Conservation (phyloP, 2,888 invertebrate species). For the Leptopilina syphax region DNA sequence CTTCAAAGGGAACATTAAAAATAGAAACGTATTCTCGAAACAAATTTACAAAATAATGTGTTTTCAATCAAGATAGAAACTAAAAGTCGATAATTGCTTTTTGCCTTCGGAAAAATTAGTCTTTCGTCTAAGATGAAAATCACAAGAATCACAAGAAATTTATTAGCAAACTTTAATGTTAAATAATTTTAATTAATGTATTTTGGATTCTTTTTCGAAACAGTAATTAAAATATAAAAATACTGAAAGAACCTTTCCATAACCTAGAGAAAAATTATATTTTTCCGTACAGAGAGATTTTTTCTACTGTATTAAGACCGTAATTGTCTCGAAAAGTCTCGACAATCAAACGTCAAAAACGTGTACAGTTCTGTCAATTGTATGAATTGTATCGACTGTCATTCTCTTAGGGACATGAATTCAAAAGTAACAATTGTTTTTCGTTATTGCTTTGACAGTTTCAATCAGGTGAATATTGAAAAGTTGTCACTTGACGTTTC, state of each 20-base stretch:
- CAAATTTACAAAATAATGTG: not conserved
- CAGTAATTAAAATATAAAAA: no score
- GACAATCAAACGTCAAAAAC: not conserved
- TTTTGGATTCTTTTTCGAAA: no score
- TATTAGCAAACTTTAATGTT: no score
- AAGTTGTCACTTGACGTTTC: conserved; percentile 12
- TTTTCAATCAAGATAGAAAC: not conserved
- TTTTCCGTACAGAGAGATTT: not conserved
- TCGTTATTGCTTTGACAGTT: conserved; percentile 6
- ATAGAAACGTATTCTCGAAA: conserved; percentile 5
- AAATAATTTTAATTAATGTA: no score
- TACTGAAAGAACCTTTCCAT: no score
- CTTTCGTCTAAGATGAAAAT: no score
- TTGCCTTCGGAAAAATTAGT: not conserved
- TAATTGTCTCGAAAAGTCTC: not conserved
- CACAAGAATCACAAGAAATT: no score
- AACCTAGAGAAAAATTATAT: not conserved
- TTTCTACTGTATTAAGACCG: not conserved
- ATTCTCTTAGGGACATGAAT: not conserved
- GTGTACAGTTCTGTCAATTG: not conserved
- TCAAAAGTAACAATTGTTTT: not conserved
- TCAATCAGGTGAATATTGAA: conserved; percentile 12
- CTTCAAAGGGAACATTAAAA: not conserved
- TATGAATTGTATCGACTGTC: not conserved
- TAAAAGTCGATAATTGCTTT: not conserved